Evolutionary conservation across 1,140 invertebrate species (phyloP), one percentile per base, ranked within the genome.

Genomic region (Anagrus nilaparvatae): DNA sequence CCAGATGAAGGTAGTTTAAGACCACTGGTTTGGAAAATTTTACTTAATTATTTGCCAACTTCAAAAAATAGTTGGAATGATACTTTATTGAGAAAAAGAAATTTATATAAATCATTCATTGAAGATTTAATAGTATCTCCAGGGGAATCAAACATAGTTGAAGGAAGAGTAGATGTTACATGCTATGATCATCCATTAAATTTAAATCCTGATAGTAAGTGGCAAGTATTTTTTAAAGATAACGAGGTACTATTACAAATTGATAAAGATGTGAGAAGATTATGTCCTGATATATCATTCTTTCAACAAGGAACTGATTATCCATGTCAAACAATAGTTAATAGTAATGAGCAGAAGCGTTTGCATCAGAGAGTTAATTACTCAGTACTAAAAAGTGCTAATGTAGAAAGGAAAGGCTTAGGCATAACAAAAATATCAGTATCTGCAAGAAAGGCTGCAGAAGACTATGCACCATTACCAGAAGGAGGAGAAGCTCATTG

Each of bases 211-310:
- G 83, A 90, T 46, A 94, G 91, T 55, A 82, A 89, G 41, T 98
- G 94, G 94, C 82, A 86, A 46, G 81, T 78, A 0, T 92, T 81
- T 63, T 98, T 97, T 61, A 92, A 89, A 65, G 93, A 98, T 59
- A 97, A 97, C 67, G 92, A 98, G 70, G 87, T 93, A 47, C 62
- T 98, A 8, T 63, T 93, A 38, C 92, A 98, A 74, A 97, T 98
- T 55, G 92, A 97, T 63, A 97, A 96, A 66, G 94, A 98, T 71
- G 93, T 96, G 14, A 77, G 81, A 48, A 77, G 94, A 16, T 59
- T 98, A 1, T 97, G 89, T 70, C 93, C 94, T 33, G 93, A 97
- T 61, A 91, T 98, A 60, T 92, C 87, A 41, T 97, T 97, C 65
- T 97, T 97, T 65, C 92, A 96, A 73, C 86, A 83, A 63, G 78